phyloP scores from a whole-genome alignment of 2,888 invertebrate species.

The Amphiduros pacificus region DNA sequence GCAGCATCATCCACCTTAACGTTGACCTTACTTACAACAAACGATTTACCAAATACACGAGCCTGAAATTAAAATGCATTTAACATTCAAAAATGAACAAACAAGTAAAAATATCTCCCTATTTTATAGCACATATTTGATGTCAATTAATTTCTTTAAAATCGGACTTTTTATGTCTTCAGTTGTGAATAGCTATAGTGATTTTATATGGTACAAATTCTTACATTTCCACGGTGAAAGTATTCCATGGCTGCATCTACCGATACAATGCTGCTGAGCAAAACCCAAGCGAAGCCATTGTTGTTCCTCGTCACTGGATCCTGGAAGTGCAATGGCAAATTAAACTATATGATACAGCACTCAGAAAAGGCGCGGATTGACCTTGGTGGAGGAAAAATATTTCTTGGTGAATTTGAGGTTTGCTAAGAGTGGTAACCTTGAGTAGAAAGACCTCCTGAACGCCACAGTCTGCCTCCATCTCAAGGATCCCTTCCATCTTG shows the following conservation, averaged over 20 bases:
- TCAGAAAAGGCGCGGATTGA: no score
- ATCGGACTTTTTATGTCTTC: no score
- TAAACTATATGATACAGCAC: not conserved
- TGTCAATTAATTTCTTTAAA: no score
- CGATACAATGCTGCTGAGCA: slow-evolving; percentile 39
- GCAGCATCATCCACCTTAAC: slow-evolving; percentile 40
- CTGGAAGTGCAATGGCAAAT: slow-evolving; percentile 22
- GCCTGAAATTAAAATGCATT: slow-evolving; percentile 30
- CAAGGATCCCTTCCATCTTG: slow-evolving; percentile 46
- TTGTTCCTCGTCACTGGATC: slow-evolving; percentile 43
- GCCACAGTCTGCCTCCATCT: slow-evolving; percentile 50
- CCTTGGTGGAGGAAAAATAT: no score
- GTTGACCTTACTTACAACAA: slow-evolving; percentile 37
- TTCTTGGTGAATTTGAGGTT: not conserved
- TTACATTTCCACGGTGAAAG: slow-evolving; percentile 41
- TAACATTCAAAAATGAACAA: no score
- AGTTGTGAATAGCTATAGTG: no score
- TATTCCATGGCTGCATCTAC: slow-evolving; percentile 44
- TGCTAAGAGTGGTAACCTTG: slow-evolving; percentile 38
- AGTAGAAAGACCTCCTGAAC: slow-evolving; percentile 45
- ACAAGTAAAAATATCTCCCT: no score
- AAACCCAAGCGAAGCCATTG: slow-evolving; percentile 44
- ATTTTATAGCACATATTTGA: no score
- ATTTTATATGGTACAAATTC: no score
- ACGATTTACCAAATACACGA: slow-evolving; percentile 43